phyloP scores from a whole-genome alignment of 2,113 vertebrate species.

The Phyllopteryx taeniolatus region DNA sequence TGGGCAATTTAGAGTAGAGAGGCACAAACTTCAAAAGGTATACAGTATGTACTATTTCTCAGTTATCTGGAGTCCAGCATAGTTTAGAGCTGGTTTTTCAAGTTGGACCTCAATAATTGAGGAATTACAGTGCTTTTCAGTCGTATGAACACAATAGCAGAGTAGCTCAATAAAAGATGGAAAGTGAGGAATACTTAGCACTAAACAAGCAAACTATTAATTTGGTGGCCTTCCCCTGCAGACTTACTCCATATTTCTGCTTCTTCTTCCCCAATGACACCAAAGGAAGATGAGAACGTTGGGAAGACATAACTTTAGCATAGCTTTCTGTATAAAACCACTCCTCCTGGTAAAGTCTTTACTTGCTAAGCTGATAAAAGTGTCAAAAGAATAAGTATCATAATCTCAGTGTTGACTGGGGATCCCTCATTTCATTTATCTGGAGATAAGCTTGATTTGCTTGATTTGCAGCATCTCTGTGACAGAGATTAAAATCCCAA shows the following conservation, averaged over 20 bases:
- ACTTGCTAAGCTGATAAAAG: constrained; percentile 54
- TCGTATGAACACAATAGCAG: not conserved
- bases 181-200: too few species aligned
- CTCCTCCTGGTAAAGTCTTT: constrained; percentile 73
- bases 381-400: constrained; percentile 61
- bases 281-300: constrained; percentile 24
- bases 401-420: constrained; percentile 32
- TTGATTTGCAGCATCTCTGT: constrained; percentile 29
- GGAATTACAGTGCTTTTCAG: not conserved
- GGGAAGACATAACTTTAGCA: constrained; percentile 60
- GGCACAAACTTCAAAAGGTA: too few species aligned
- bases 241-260: not conserved
- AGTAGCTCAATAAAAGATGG: not conserved
- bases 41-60: not conserved
- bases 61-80: not conserved
- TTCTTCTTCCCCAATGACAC: constrained; percentile 17
- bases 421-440: constrained; percentile 52
- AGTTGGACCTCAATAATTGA: too few species aligned
- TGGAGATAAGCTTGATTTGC: constrained; percentile 53
- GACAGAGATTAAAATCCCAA: constrained; percentile 37
- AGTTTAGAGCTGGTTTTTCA: not conserved
- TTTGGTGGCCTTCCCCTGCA: too few species aligned
- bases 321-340: constrained; percentile 66
- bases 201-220: too few species aligned
- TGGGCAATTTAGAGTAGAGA: too few species aligned